Conservation (phyloP, 2,888 invertebrate genomes). For the Cylloceria caligata region DNA sequence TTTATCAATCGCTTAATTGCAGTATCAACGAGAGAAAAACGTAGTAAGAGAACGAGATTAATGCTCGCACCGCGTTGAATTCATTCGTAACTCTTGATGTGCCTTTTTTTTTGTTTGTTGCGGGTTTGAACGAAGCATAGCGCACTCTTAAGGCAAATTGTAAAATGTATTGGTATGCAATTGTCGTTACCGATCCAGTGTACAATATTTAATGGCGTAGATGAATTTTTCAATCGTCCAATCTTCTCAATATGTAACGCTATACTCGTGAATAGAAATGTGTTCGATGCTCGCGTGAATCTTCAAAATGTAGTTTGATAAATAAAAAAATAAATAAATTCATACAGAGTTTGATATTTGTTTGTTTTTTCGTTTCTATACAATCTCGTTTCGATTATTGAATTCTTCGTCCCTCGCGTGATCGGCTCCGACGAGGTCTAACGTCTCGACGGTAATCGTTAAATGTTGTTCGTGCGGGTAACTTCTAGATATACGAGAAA, state of each 20-base stretch:
- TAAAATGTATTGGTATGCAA: conserved; percentile 66
- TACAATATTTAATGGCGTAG: conserved; percentile 49
- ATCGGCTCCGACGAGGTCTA: conserved; percentile 3
- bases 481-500: conserved; percentile 51
- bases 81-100: conserved; percentile 69
- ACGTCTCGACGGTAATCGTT: conserved; percentile 11
- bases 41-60: conserved; percentile 24
- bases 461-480: conserved; percentile 34
- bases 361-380: conserved; percentile 23
- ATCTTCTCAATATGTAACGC: conserved; percentile 3
- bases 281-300: conserved; percentile 36
- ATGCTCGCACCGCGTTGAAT: conserved; percentile 31
- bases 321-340: conserved; percentile 33
- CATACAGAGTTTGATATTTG: conserved; percentile 29
- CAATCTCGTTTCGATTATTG: conserved; percentile 17
- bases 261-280: conserved; percentile 21
- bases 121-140: conserved; percentile 71
- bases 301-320: conserved; percentile 41
- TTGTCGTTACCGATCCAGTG: conserved; percentile 36
- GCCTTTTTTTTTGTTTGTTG: conserved; percentile 71
- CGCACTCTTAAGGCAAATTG: conserved; percentile 70
- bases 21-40: conserved; percentile 15
- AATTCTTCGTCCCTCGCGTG: conserved; percentile 12
- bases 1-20: conserved; percentile 32
- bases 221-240: conserved; percentile 27